Evolutionary conservation across 2,888 invertebrate genomes (phyloP).

Genomic region (Cerastis rubricosa): DNA sequence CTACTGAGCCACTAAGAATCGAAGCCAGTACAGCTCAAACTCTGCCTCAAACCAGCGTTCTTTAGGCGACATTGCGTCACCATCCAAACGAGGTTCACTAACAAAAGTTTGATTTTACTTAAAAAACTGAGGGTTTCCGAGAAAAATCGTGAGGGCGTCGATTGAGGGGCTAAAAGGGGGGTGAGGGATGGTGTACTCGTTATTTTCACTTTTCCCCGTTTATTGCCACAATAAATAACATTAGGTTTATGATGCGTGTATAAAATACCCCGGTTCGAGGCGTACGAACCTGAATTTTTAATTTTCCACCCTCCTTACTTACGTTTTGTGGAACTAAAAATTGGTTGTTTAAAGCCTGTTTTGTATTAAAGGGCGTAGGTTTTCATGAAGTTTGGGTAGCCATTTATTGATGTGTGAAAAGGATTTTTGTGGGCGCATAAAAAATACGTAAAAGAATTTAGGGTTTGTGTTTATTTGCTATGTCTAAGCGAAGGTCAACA

Average conservation of each 20-base stretch:
- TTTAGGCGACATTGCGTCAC: background rate
- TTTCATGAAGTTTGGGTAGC: slow-evolving; percentile 34
- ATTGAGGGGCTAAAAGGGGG: slow-evolving; percentile 33
- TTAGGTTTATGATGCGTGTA: slow-evolving; percentile 72
- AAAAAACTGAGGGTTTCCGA: slow-evolving; percentile 56
- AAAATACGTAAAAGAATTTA: background rate
- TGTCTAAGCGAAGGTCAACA: background rate
- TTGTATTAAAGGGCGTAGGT: slow-evolving; percentile 17
- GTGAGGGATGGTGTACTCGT: slow-evolving; percentile 51
- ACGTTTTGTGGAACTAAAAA: slow-evolving; percentile 47
- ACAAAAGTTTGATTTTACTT: slow-evolving; percentile 61
- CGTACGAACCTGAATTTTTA: slow-evolving; percentile 64
- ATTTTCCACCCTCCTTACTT: slow-evolving; percentile 51
- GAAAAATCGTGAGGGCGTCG: slow-evolving; percentile 50
- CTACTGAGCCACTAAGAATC: background rate
- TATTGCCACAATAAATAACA: slow-evolving; percentile 74
- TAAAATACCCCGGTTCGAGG: slow-evolving; percentile 64
- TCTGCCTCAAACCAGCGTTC: background rate
- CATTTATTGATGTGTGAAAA: slow-evolving; percentile 30
- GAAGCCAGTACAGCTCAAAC: too few species aligned
- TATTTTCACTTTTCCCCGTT: slow-evolving; percentile 71
- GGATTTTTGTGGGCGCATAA: slow-evolving; percentile 12
- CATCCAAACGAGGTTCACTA: slow-evolving; percentile 28
- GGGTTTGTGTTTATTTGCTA: background rate
- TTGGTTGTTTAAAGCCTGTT: slow-evolving; percentile 40